Evolutionary conservation across 2,113 vertebrate genomes (phyloP).

Genomic region (Delphinapterus leucas): DNA sequence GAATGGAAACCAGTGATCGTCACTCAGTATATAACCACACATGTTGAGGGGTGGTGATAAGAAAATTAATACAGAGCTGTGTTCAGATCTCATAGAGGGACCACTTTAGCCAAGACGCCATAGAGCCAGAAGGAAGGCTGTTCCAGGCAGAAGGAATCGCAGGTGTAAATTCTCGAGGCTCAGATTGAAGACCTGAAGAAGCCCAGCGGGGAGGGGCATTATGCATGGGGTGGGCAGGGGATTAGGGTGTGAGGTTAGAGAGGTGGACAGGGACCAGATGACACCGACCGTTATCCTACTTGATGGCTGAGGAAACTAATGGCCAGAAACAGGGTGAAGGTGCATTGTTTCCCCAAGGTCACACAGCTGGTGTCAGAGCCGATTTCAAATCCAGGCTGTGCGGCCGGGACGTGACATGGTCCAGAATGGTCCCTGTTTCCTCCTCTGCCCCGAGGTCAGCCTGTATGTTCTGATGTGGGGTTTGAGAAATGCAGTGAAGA

Average conservation of each 20-base stretch:
- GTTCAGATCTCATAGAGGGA: background rate
- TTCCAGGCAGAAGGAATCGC: background rate
- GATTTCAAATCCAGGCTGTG: background rate
- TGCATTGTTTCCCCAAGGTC: background rate
- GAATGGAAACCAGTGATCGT: background rate
- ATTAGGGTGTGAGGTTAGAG: background rate
- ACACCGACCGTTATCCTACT: too few species aligned
- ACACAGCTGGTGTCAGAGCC: background rate
- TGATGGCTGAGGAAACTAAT: background rate
- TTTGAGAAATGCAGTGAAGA: background rate
- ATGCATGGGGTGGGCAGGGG: background rate
- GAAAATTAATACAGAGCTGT: background rate
- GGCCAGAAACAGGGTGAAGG: background rate
- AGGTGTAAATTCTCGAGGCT: background rate
- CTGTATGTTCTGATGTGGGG: background rate
- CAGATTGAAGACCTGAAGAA: too few species aligned
- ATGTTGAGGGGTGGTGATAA: too few species aligned
- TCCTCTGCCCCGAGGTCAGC: too few species aligned
- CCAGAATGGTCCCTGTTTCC: background rate
- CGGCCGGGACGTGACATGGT: fast-evolving
- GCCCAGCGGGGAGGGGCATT: background rate
- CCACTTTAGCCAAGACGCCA: background rate
- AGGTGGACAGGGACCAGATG: background rate
- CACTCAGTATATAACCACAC: background rate
- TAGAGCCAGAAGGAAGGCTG: background rate